Conservation (phyloP, 2,797 vertebrate genomes). For the Fratercula arctica region DNA sequence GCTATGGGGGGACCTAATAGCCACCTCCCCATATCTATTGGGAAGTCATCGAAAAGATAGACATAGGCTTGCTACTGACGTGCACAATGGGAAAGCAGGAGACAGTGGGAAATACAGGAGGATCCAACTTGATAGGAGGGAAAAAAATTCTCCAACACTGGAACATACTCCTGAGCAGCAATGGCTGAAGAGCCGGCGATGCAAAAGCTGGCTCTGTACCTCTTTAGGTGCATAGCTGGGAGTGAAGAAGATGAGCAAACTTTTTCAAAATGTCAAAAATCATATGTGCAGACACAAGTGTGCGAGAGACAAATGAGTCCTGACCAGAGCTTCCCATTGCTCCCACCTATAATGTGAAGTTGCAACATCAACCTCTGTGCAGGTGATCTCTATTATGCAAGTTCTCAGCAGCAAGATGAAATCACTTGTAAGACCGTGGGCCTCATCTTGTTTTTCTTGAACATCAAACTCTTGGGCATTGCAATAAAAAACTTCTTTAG, state of each 20-base stretch:
- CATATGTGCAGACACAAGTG: neutral
- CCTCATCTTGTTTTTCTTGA: neutral
- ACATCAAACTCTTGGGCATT: neutral
- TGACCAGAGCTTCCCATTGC: neutral
- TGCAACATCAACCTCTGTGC: neutral
- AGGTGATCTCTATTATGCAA: neutral
- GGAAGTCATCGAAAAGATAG: neutral
- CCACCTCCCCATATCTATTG: rapidly evolving
- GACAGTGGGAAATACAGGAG: neutral
- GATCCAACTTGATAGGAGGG: neutral
- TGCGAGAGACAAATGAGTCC: neutral
- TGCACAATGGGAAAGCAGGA: neutral
- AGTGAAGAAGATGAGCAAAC: neutral
- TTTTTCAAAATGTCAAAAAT: neutral
- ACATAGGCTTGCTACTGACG: neutral
- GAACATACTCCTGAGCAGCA: neutral
- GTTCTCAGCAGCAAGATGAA: neutral
- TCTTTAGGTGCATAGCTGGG: neutral
- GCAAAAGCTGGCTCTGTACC: neutral
- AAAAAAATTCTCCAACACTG: neutral
- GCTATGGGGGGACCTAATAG: neutral
- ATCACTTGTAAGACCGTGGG: neutral
- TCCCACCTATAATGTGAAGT: neutral
- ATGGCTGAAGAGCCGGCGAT: neutral
- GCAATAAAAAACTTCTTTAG: neutral